Evolutionary conservation across 1,140 invertebrate genomes (phyloP), one percentile per base, ranked within the genome.

Genomic region (Dendroctonus ponderosae): DNA sequence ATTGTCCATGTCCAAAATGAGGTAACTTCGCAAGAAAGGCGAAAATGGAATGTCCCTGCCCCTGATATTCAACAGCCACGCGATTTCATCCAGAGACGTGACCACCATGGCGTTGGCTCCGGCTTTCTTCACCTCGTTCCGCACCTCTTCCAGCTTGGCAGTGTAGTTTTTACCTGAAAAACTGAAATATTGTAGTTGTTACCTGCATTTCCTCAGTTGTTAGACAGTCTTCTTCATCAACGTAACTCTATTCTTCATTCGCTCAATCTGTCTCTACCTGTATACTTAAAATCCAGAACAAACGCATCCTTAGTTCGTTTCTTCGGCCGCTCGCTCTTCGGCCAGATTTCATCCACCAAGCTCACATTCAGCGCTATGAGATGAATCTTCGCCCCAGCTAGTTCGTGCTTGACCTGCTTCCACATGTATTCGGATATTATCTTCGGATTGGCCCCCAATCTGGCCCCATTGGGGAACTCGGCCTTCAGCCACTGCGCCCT

Each of bases 21-120:
- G 82, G 74, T 90, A 92, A 6, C 90, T 82, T 71, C 87, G 86
- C 58, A 93, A 85, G 11, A 97, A 88, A 0, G 96, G 95, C 38
- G 90, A 94, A 75, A 88, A 91, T 0, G 91, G 90, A 66, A 97
- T 85, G 79, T 99, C 97, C 56, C 86, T 84, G 5, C 95, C 96
- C 6, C 97, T 84, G n/a, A 99, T 86, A 78, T 99, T 99, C 12
- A 99, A 84, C 5, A 98, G 79, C 92, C 96, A 97, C 2, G 94
- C 93, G 12, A 96, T 90, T 79, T 97, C 94, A 73, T 97, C 94
- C 42, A 98, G 78, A 2, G 93, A 89, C 0, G 94, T 95, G 1
- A 97, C 82, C 7, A 97, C 83, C 77, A 96, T 85, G 0, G 91
- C 88, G 72, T 93, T 89, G 4, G 86, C 90, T 5, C 83, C 84